These are phyloP conservation scores for Trilocha varians DNA, from an alignment of 2,888 invertebrate species.

Conservation along the genomic window DNA sequence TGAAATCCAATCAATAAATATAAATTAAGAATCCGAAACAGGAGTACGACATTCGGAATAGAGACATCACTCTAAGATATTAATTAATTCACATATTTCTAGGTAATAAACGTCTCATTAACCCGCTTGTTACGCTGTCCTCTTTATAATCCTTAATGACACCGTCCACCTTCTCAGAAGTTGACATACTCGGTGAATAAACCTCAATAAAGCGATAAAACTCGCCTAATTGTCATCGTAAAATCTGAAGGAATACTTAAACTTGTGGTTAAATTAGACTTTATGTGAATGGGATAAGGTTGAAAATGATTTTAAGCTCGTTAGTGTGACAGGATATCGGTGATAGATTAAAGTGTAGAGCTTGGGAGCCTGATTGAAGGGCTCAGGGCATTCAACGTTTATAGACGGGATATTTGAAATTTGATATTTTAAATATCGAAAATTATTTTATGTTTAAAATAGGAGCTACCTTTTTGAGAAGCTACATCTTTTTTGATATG, in stretches of 20 bases:
- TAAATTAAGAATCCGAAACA: slow-evolving; percentile 3
- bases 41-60: slow-evolving; percentile 14
- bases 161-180: slow-evolving; percentile 56
- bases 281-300: slow-evolving; percentile 7
- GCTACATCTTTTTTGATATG: no score
- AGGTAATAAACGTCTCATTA: slow-evolving; percentile 41
- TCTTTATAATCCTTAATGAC: slow-evolving; percentile 66
- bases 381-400: no score
- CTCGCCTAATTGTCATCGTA: slow-evolving; percentile 56
- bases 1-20: not conserved
- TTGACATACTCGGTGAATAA: slow-evolving; percentile 47
- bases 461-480: no score
- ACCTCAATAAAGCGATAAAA: slow-evolving; percentile 60
- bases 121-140: slow-evolving; percentile 58
- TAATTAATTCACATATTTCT: slow-evolving; percentile 21
- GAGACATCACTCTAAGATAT: slow-evolving; percentile 16
- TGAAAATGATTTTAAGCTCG: slow-evolving; percentile 3
- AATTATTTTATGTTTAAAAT: no score
- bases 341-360: not conserved
- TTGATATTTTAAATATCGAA: no score
- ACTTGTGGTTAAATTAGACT: not conserved
- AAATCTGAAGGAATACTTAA: slow-evolving; percentile 38
- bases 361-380: not conserved
- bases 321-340: not conserved
- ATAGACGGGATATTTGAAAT: no score